Base-by-base conservation (phyloP, 2,113 vertebrate species). In the Alouatta palliata region DNA sequence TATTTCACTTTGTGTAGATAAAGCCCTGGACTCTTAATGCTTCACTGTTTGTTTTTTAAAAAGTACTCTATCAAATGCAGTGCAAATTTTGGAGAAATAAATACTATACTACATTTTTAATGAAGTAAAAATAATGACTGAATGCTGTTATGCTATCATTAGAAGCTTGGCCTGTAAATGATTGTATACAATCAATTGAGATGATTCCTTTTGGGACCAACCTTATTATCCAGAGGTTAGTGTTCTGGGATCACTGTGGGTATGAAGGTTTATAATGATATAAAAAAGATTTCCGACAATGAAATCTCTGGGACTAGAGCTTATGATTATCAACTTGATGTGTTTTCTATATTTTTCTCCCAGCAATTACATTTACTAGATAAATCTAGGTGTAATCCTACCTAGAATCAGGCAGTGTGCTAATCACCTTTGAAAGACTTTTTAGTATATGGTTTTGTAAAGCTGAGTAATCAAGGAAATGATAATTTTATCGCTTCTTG, bases 1-100 rank as follows among this genome's bases (percentile, higher is more conserved):
- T 80, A 90, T 91, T 95, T 97, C 37, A 77, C 30, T 94, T 96
- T 87, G 40, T 90, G 17, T 76, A 89, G 82, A 45, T 80, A 89
- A 93, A 40, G 23, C 43, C 95, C 86, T 96, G 54, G 52, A 64
- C 1, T 92, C 3, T 43, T 71, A 83, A 17, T 25, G 30, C 14
- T 94, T 94, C 35, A 64, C 82, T 90, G 87, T 81, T 37, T 76
- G 25, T 84, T 87, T 40, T 87, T 90, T 16, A 79, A 76, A 97
- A 92, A 71, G 37, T 58, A 4, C 76, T 13, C 68, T 86, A 82
- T 73, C 9, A 77, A 88, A 70, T 83, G 9, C 6, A 96, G 30
- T 87, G 9, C 10, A 90, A 52, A 95, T 47, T 95, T 95, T 37
- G 27, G 3, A 49, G 47, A 92, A 92, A 83, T 79, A 92, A 88